A percentile compares a stretch with the other conserved stretches of the same genome.
These are phyloP conservation scores for Phorcus lineatus DNA, from an alignment of 2,888 invertebrate species.

Conservation along the genomic window DNA sequence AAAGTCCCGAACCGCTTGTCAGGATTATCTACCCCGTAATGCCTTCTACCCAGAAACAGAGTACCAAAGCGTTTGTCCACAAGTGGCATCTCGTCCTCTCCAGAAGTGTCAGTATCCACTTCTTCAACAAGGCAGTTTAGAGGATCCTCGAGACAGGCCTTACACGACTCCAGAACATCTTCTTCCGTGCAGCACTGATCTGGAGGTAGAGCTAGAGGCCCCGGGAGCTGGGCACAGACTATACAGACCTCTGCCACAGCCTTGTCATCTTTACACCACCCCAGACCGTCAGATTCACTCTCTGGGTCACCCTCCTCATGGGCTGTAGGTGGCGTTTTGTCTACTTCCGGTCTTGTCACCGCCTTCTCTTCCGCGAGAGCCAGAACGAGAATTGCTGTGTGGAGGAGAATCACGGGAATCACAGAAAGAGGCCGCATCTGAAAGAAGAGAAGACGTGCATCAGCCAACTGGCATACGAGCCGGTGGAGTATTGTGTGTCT, in stretches of 20 bases:
- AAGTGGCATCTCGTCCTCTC: neutral
- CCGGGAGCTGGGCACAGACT: conserved; percentile 18
- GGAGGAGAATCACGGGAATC: too few species aligned
- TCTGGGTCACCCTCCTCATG: neutral
- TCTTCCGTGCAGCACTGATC: neutral
- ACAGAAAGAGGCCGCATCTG: too few species aligned
- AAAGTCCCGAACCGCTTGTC: conserved; percentile 2
- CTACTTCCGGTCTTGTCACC: too few species aligned
- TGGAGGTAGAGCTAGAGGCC: neutral
- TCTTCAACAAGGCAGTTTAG: neutral
- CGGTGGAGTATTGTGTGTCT: too few species aligned
- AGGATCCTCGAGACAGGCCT: conserved; percentile 10
- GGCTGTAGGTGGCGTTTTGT: neutral
- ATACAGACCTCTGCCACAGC: neutral
- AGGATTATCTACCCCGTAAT: neutral
- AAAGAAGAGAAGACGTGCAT: too few species aligned
- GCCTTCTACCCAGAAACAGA: neutral
- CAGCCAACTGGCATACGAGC: too few species aligned
- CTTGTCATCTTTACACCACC: conserved; percentile 11
- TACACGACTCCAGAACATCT: conserved; percentile 7
- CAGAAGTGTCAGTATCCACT: neutral
- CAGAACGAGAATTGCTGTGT: too few species aligned
- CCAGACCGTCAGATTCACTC: neutral
- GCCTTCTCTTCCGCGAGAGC: too few species aligned
- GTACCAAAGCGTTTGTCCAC: conserved; percentile 13